Percentiles rank a stretch among this genome's conserved stretches.
Evolutionary conservation across 92 coral and sea anemone genomes (phyloP).

Genomic region (Porites cylindrica): DNA sequence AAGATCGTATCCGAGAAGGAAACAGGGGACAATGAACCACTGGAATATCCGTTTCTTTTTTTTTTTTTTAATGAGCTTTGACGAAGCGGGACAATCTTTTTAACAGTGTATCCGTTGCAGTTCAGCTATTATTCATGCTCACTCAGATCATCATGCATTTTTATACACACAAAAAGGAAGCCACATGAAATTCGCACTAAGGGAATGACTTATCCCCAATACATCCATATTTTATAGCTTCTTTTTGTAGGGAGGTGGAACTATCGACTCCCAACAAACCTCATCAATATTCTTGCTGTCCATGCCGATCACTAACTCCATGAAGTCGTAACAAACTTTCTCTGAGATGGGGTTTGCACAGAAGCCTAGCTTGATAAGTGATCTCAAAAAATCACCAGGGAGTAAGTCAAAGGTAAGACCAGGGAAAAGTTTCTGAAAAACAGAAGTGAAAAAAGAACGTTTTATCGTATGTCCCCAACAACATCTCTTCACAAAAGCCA

Average conservation of each 20-base stretch:
- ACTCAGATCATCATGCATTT: too few species aligned
- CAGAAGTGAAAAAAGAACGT: too few species aligned
- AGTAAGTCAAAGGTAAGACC: constrained; percentile 62
- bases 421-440: constrained; percentile 66
- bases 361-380: constrained; percentile 70
- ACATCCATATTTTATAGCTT: background rate
- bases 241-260: background rate
- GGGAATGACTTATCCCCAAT: too few species aligned
- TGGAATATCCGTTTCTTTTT: too few species aligned
- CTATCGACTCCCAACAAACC: constrained; percentile 29
- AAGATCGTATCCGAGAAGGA: too few species aligned
- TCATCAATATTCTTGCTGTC: constrained; percentile 67
- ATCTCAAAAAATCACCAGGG: constrained; percentile 64
- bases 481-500: background rate
- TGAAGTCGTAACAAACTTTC: constrained; percentile 66
- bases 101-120: too few species aligned
- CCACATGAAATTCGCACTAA: too few species aligned
- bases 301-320: constrained; percentile 67
- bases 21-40: too few species aligned
- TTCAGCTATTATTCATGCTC: too few species aligned
- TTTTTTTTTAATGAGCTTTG: too few species aligned
- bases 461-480: background rate
- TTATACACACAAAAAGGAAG: too few species aligned
- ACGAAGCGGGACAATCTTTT: too few species aligned
- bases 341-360: constrained; percentile 55